Evolutionary conservation across 2,888 invertebrate species (phyloP).

Genomic region (Ditylenchus weischeri): DNA sequence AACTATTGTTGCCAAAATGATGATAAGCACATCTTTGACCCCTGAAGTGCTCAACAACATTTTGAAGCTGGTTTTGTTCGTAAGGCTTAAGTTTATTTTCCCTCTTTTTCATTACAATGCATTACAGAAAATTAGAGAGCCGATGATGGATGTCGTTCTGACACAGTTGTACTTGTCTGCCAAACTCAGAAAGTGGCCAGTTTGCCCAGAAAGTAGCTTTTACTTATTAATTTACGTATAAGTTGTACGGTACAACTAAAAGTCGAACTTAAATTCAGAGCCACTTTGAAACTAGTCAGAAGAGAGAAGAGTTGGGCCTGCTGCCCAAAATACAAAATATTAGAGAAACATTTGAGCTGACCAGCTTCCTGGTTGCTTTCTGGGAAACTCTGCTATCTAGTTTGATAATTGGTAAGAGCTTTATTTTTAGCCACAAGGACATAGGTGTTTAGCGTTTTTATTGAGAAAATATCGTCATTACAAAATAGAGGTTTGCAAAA

Average conservation of each 20-base stretch:
- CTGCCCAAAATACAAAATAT: slow-evolving; percentile 22
- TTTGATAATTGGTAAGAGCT: slow-evolving; percentile 17
- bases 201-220: slow-evolving; percentile 41
- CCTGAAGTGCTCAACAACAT: slow-evolving; percentile 36
- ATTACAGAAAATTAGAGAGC: slow-evolving; percentile 43
- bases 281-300: slow-evolving; percentile 35
- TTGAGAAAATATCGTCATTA: too few relatives aligned
- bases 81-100: slow-evolving; percentile 26
- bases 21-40: slow-evolving; percentile 42
- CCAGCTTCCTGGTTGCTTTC: slow-evolving; percentile 37
- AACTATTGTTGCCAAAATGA: slow-evolving; percentile 47
- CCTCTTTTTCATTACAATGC: background rate
- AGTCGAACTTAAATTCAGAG: slow-evolving; percentile 26
- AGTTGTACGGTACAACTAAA: too few relatives aligned
- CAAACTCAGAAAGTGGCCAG: slow-evolving; percentile 45
- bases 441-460: too few relatives aligned
- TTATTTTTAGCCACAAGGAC: too few relatives aligned
- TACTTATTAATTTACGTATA: background rate
- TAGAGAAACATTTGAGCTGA: slow-evolving; percentile 33
- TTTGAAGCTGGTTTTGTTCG: slow-evolving; percentile 45
- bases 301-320: slow-evolving; percentile 29
- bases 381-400: slow-evolving; percentile 40
- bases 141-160: slow-evolving; percentile 35
- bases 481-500: too few relatives aligned
- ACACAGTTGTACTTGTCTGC: slow-evolving; percentile 51